A percentile compares a stretch with the other conserved stretches of the same genome.
Evolutionary conservation across 1,140 invertebrate species (phyloP).

Genomic region (Tetramorium simillimum): DNA sequence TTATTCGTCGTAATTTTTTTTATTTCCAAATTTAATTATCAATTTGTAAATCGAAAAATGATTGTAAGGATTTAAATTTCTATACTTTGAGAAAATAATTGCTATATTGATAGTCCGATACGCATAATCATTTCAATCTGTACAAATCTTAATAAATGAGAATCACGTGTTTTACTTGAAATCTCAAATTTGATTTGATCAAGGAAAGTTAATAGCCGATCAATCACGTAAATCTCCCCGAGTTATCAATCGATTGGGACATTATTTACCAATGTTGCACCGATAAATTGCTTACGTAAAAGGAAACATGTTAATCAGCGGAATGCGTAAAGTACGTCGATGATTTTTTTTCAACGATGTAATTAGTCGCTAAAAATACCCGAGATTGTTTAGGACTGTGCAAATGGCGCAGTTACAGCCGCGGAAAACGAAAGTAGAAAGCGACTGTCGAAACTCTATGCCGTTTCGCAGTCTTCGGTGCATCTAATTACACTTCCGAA

Average conservation of each 20-base stretch:
- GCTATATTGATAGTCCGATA: not conserved
- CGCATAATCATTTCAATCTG: not conserved
- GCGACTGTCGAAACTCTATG: conserved; percentile 10
- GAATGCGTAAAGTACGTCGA: not conserved
- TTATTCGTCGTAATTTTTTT: not conserved
- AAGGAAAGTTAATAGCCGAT: not conserved
- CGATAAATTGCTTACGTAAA: not conserved
- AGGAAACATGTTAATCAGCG: conserved; percentile 1
- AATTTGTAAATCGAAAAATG: not conserved
- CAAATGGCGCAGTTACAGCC: not conserved
- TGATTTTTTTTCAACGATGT: not conserved
- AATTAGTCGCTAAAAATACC: not conserved
- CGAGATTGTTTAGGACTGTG: not conserved
- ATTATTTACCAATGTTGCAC: not conserved
- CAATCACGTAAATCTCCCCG: too few relatives aligned
- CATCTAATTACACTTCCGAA: conserved; percentile 3
- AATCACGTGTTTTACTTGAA: not conserved
- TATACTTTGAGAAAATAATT: not conserved
- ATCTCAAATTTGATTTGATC: not conserved
- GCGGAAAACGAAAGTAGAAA: conserved; percentile 32
- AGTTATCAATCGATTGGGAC: not conserved
- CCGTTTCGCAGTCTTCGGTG: not conserved
- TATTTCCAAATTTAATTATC: not conserved
- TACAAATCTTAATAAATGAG: not conserved
- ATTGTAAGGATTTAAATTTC: not conserved